Evolutionary conservation across 2,113 vertebrate species (phyloP).

Genomic region (Trematocara nigrifrons): DNA sequence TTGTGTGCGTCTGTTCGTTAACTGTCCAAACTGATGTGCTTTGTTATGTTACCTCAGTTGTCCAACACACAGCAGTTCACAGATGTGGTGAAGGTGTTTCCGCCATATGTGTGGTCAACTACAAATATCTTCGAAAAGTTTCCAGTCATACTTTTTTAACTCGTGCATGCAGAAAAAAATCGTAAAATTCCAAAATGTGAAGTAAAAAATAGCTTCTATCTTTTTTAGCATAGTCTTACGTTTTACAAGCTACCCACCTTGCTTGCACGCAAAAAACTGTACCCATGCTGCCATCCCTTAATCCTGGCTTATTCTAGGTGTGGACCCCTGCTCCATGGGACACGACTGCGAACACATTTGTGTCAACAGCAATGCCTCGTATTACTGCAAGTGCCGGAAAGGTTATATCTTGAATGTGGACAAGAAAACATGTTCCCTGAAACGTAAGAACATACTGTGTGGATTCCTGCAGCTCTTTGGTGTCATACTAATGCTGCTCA

Average conservation of each 20-base stretch:
- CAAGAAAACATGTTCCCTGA: constrained; percentile 75
- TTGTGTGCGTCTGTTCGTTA: background rate
- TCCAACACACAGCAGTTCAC: constrained; percentile 17
- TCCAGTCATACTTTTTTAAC: background rate
- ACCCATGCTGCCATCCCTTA: background rate
- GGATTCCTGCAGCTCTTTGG: background rate
- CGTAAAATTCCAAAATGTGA: background rate
- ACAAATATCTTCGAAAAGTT: background rate
- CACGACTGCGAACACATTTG: constrained; percentile 80
- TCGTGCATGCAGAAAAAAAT: background rate
- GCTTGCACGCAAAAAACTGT: constrained; percentile 1
- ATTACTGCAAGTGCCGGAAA: constrained; percentile 75
- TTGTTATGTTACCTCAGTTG: constrained; percentile 32
- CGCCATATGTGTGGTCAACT: background rate
- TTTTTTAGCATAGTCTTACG: background rate
- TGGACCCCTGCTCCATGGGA: constrained; percentile 72
- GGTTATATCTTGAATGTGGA: constrained; percentile 79
- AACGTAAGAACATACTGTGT: constrained; percentile 66
- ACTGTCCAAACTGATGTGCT: background rate
- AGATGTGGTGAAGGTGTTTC: constrained; percentile 26
- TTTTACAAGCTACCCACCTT: background rate
- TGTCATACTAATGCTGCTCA: background rate
- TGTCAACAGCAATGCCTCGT: constrained; percentile 70
- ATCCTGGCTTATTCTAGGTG: constrained; percentile 63
- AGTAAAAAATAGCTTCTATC: background rate